phyloP scores from a whole-genome alignment of 2,797 vertebrate species.

The Aldrovandia affinis region DNA sequence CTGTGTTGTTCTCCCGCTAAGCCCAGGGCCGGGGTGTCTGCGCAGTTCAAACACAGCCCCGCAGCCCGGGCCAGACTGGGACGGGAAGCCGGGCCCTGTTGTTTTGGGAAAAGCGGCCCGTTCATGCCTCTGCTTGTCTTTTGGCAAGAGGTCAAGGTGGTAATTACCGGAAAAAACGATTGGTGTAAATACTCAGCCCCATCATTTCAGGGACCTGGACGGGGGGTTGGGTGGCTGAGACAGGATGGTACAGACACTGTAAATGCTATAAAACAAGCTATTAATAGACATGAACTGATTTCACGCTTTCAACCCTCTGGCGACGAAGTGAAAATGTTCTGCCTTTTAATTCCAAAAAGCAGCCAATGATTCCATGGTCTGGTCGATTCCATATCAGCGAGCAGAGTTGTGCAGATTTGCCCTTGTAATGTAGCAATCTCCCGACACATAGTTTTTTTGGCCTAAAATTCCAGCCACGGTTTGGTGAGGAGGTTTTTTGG shows the following conservation, averaged over 20 bases:
- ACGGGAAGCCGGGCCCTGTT: constrained; percentile 3
- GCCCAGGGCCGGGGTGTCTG: neutral
- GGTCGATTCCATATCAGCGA: neutral
- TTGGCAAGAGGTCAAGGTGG: constrained; percentile 1
- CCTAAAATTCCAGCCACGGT: too few relatives aligned
- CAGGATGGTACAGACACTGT: neutral
- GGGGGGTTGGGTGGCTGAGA: neutral
- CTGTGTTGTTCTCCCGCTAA: constrained; percentile 13
- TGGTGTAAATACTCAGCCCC: constrained; percentile 2
- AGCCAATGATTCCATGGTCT: too few relatives aligned
- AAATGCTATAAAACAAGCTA: neutral
- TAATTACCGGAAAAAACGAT: constrained; percentile 22
- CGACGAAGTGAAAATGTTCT: too few relatives aligned
- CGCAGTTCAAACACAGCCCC: neutral
- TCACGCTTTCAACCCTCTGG: neutral
- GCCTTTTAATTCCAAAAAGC: neutral
- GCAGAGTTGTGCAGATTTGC: neutral
- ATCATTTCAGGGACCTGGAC: neutral
- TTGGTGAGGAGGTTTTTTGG: too few relatives aligned
- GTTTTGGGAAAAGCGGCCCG: constrained; percentile 13
- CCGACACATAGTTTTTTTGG: too few relatives aligned
- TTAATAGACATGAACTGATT: neutral
- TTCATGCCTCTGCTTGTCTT: neutral
- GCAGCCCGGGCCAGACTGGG: neutral
- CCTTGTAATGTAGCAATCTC: neutral